Base-by-base conservation (phyloP, 1,140 invertebrate species). In the Monochamus saltuarius region DNA sequence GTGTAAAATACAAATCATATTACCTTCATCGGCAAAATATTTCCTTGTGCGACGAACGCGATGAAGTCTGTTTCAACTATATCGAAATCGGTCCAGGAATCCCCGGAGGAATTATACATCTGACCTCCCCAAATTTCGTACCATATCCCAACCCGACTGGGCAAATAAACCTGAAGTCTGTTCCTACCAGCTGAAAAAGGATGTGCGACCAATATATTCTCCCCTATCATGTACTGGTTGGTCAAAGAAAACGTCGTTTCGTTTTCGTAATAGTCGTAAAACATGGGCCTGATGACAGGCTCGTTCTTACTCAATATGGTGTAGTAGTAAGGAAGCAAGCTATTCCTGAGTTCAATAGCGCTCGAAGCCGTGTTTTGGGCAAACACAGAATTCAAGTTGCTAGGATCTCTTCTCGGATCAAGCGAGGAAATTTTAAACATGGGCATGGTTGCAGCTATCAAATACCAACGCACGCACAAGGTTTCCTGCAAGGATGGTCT, bases 91-190 rank as follows among this genome's bases (percentile, higher is more conserved):
- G 73, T 54, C 55, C 59, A 62, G 43, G 65, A 59, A 11, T 56
- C 49, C 7, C 49, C 34, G 8, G 43, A 52, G 11, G 46, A 16
- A 14, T 34, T 51, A 58, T 64, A 68, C 6, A 56, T 65, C 19
- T 50, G 53, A n/a, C 76, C 76, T 16, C 71, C 73, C 73, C 74
- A 77, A 54, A 76, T 65, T 56, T 77, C 73, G 55, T 73, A 78
- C 69, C 74, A 75, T 7, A 66, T 65, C 7, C 58, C 59, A 38
- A 46, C 54, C 40, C 53, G 53, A 7, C 38, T 35, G 0, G 76
- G 75, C 10, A 78, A 56, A 66, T 72, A 78, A 7, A 75, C 64
- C 11, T 45, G 61, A 1, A 75, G 38, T 42, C 50, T 68, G 2
- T 34, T 54, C 19, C 54, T 54, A 7, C 55, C 57, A 2, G 60